Conservation (phyloP, 2,888 invertebrate genomes). For the Sinelater perroti region DNA sequence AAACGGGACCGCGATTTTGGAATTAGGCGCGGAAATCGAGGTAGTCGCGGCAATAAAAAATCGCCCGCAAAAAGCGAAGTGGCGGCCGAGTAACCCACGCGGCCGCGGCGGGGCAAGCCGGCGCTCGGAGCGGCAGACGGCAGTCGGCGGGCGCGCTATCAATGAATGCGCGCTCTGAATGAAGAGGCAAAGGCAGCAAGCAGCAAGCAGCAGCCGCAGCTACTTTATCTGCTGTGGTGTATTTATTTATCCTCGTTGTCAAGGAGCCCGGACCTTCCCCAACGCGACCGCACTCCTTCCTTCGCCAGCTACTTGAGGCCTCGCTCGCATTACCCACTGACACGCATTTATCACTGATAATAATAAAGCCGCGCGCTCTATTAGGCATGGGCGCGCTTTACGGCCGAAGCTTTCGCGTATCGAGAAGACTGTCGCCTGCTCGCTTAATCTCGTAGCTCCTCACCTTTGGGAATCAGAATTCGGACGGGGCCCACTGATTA, state of each 20-base stretch:
- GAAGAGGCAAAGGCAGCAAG: constrained; percentile 43
- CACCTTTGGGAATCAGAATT: not conserved
- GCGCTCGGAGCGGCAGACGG: no score
- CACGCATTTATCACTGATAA: constrained; percentile 43
- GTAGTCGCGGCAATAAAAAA: constrained; percentile 33
- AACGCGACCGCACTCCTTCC: constrained; percentile 44
- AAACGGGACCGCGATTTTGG: constrained; percentile 21
- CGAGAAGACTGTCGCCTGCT: constrained; percentile 5
- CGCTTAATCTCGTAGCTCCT: constrained; percentile 6
- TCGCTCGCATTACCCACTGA: constrained; percentile 41
- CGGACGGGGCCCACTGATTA: no score
- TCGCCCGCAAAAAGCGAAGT: constrained; percentile 38
- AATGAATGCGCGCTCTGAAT: constrained; percentile 42
- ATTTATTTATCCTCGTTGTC: constrained; percentile 49
- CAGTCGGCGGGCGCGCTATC: no score
- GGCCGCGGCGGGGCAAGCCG: constrained; percentile 34
- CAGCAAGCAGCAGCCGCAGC: constrained; percentile 43
- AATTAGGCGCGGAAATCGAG: constrained; percentile 33
- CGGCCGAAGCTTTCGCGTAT: constrained; percentile 14
- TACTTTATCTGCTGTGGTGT: constrained; percentile 47
- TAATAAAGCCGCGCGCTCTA: constrained; percentile 35
- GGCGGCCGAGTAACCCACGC: constrained; percentile 31
- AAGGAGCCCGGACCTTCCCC: constrained; percentile 48
- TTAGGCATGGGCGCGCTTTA: constrained; percentile 31
- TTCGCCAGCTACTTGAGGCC: constrained; percentile 40